phyloP scores from a whole-genome alignment of 2,888 invertebrate species.

The Hirtodrosophila cameraria region DNA sequence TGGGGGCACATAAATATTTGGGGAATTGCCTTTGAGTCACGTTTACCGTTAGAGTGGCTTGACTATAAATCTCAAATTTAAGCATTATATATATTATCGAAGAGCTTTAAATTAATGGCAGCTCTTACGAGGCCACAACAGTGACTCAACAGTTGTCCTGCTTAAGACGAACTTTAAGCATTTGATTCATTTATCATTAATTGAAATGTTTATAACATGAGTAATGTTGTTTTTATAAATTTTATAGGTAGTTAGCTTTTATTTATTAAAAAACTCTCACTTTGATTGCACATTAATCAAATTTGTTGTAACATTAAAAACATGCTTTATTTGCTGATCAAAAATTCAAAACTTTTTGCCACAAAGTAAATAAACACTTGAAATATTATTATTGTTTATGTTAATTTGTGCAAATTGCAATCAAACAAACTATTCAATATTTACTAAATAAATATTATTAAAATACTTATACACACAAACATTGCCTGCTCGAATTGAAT shows the following conservation, averaged over 20 bases:
- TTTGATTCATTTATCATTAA: background rate
- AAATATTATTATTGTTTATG: slow-evolving; percentile 17
- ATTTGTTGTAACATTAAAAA: slow-evolving; percentile 3
- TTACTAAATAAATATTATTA: too few species aligned
- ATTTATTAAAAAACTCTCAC: background rate
- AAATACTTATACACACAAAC: too few species aligned
- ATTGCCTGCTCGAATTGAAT: too few species aligned
- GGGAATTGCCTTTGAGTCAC: slow-evolving; percentile 53
- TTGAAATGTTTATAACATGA: background rate
- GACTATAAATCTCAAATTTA: slow-evolving; percentile 55
- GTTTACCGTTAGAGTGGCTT: slow-evolving; percentile 59
- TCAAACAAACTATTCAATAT: slow-evolving; percentile 3
- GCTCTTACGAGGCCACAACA: background rate
- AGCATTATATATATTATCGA: slow-evolving; percentile 39
- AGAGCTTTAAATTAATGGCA: slow-evolving; percentile 49
- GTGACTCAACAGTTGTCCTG: slow-evolving; percentile 24
- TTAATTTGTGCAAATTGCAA: slow-evolving; percentile 8
- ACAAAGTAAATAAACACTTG: slow-evolving; percentile 15
- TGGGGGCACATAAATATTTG: slow-evolving; percentile 44
- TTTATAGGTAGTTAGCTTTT: background rate
- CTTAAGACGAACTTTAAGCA: background rate
- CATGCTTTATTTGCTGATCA: too few species aligned
- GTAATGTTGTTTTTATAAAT: background rate
- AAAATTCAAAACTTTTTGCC: slow-evolving; percentile 11
- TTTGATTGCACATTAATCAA: background rate